These are phyloP conservation scores for Planiliza haematocheilus DNA, from an alignment of 2,113 vertebrate genomes.

Conservation along the genomic window DNA sequence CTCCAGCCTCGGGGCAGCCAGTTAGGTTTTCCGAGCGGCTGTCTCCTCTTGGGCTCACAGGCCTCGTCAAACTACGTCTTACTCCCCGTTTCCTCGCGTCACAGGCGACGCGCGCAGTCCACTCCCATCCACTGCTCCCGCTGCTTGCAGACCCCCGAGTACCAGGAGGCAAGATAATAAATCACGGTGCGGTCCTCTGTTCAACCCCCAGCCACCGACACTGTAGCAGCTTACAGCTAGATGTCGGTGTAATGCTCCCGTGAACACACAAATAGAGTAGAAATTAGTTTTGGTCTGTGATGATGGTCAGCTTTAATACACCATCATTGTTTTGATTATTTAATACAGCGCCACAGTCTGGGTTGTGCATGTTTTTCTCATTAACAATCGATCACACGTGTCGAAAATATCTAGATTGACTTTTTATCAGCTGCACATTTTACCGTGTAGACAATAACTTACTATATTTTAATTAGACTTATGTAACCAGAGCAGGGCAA, in stretches of 20 bases:
- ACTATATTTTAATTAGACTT: slow-evolving; percentile 3
- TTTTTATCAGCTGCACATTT: neutral
- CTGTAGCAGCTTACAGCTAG: slow-evolving; percentile 31
- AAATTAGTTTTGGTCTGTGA: neutral
- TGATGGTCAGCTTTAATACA: neutral
- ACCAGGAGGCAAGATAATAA: slow-evolving; percentile 49
- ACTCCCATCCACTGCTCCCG: slow-evolving; percentile 28
- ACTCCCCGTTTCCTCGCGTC: slow-evolving; percentile 39
- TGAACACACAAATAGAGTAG: neutral
- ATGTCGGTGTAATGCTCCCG: neutral
- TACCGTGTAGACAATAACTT: neutral
- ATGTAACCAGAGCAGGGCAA: slow-evolving; percentile 2
- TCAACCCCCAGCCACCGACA: neutral
- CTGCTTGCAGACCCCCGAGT: slow-evolving; percentile 17
- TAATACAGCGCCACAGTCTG: neutral
- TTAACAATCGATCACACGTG: neutral
- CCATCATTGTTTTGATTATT: neutral
- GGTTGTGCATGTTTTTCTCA: neutral
- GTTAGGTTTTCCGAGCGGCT: slow-evolving; percentile 62
- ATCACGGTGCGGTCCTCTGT: slow-evolving; percentile 39
- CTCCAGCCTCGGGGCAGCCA: slow-evolving; percentile 50
- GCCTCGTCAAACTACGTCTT: slow-evolving; percentile 68
- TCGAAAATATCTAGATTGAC: neutral
- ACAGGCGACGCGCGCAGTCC: slow-evolving; percentile 45
- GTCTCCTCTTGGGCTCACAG: slow-evolving; percentile 70